Base-by-base conservation (phyloP, 2,888 invertebrate species). In the Cerastis leucographa region DNA sequence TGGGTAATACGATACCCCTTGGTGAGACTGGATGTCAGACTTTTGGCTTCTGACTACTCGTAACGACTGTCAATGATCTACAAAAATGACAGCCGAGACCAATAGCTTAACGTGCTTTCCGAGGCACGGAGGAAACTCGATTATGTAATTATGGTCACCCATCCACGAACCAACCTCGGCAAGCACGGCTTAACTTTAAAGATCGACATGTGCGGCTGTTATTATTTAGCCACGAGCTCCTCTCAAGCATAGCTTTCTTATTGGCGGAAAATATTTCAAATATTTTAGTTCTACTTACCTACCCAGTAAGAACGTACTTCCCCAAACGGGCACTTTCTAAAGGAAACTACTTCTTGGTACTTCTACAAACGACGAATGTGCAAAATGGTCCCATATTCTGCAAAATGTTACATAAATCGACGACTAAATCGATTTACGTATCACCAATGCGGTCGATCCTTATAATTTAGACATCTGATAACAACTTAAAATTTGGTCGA, bases 391-490 rank as follows among this genome's bases (percentile, higher is more conserved):
- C 8, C 35, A n/a, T 40, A 64, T 64, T 64, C 29, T 71, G 56
- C 40, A 49, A 68, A 29, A 44, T 51, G 29, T 46, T 29, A 29
- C 25, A 40, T 25, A 54, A 51, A 78, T 54, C 12, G 17, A 25
- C 35, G 25, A 49, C 9, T 9, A 14, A 62, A 62, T 77, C 35
- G 40, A 46, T 78, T 61, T 59, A n/a, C 59, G 9, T 71, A 25
- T 40, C 25, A 22, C 44, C 35, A 19, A 46, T 54, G 79, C 11
- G 29, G 51, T 70, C n/a, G 19, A 35, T 46, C n/a, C 25, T 14
- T 44, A 64, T 71, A 79, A 77, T 78, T 76, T 51, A 29, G 78
- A 68, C 51, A 51, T 44, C 11, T 76, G n/a, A 9, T 66, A 46
- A 64, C 66, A 42, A 51, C 8, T 11, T 54, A 11, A 4, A 54